Conservation (phyloP, 2,797 vertebrate genomes). For the Chelonia mydas region DNA sequence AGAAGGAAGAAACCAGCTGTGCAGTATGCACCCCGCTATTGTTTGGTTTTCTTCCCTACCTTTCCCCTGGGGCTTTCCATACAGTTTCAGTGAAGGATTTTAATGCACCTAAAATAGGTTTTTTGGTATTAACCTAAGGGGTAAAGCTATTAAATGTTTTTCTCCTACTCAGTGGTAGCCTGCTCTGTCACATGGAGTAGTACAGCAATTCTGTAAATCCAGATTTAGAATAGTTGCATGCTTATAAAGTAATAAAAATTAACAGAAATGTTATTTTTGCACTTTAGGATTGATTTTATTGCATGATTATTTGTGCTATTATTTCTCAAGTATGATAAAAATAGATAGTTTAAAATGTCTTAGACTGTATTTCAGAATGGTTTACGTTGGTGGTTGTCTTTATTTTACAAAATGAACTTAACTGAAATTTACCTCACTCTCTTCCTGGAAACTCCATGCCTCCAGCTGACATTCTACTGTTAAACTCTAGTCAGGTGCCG, state of each 20-base stretch:
- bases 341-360: not conserved
- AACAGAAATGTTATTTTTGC: not conserved
- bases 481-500: not conserved
- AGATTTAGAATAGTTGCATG: not conserved
- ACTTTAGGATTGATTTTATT: slow-evolving; percentile 3
- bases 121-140: not conserved
- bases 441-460: not conserved
- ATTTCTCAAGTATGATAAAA: not conserved
- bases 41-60: not conserved
- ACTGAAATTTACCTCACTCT: not conserved
- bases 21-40: not conserved
- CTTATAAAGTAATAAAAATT: not conserved
- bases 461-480: not conserved
- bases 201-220: not conserved
- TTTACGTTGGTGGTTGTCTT: not conserved
- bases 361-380: not conserved
- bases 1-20: not conserved
- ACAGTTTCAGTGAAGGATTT: slow-evolving; percentile 14
- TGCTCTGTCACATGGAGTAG: not conserved
- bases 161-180: not conserved
- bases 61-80: not conserved
- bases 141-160: not conserved
- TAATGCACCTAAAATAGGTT: not conserved
- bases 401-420: not conserved
- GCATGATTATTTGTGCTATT: not conserved